phyloP scores from a whole-genome alignment of 2,113 vertebrate species.

The Colinus virginianus region DNA sequence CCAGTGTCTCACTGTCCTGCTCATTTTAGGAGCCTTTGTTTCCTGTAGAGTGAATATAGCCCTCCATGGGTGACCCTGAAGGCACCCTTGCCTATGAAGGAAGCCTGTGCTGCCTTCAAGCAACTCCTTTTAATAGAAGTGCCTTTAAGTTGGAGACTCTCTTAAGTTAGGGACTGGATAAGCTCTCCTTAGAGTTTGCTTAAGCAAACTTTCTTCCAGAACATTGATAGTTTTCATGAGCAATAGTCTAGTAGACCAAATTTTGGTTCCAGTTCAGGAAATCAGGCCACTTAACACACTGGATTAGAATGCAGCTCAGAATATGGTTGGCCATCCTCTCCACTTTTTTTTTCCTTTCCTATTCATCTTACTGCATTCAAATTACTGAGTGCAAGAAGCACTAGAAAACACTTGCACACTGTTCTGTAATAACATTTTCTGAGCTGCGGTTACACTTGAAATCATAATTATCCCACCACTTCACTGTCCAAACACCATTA shows the following conservation, averaged over 20 bases:
- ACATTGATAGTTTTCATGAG: neutral
- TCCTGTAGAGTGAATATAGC: neutral
- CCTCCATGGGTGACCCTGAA: neutral
- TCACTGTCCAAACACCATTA: conserved; percentile 51
- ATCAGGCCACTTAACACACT: neutral
- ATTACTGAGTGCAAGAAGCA: conserved; percentile 7
- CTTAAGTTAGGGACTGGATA: neutral
- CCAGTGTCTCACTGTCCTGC: neutral
- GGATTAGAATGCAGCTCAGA: neutral
- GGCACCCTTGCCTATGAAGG: neutral
- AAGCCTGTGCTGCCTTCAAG: conserved; percentile 23
- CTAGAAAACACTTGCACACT: conserved; percentile 1
- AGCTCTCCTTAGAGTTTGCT: neutral
- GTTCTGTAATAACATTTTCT: conserved; percentile 37
- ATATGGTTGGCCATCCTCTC: neutral
- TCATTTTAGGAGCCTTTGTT: conserved; percentile 32
- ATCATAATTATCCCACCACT: conserved; percentile 41
- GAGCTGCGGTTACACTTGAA: conserved; percentile 42
- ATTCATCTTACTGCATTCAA: conserved; percentile 9
- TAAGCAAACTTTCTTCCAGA: neutral
- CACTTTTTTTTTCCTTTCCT: neutral
- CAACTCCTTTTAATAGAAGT: conserved; percentile 7
- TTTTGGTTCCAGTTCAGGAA: neutral
- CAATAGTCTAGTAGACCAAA: neutral
- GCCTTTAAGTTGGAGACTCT: neutral